These are phyloP conservation scores for Stratiomys singularior DNA, from an alignment of 2,888 invertebrate species.

Conservation along the genomic window DNA sequence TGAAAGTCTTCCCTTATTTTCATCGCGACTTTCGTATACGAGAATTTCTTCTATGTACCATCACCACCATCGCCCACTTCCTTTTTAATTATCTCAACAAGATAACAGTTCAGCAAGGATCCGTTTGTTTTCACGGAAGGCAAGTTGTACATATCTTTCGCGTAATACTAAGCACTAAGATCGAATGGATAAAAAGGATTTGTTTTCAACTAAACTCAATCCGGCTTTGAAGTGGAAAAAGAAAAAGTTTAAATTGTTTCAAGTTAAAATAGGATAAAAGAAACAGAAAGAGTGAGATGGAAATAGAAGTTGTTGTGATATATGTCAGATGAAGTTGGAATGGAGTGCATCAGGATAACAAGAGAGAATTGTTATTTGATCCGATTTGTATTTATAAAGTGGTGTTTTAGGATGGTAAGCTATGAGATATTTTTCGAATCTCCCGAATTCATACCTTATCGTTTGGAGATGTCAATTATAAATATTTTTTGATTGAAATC, in stretches of 20 bases:
- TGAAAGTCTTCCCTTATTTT: conserved; percentile 9
- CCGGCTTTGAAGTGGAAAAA: not conserved
- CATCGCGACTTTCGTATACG: not conserved
- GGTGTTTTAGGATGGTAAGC: no score
- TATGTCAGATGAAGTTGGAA: no score
- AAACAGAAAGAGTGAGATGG: no score
- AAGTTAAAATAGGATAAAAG: no score
- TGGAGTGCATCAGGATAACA: no score
- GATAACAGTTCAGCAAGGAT: conserved; percentile 25
- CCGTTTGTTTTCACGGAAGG: conserved; percentile 13
- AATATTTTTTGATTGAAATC: no score
- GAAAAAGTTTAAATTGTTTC: not conserved
- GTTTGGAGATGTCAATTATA: no score
- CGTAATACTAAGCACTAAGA: conserved; percentile 10
- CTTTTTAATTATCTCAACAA: conserved; percentile 34
- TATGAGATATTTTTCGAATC: no score
- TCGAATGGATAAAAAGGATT: conserved; percentile 36
- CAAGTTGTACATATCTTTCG: conserved; percentile 8
- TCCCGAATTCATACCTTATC: no score
- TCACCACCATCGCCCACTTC: conserved; percentile 1
- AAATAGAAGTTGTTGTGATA: no score
- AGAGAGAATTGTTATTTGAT: no score
- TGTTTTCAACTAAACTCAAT: conserved; percentile 27
- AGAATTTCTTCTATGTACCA: not conserved
- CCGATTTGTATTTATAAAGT: no score